Base-by-base conservation (phyloP, 1,140 invertebrate species). In the Lordiphosa stackelbergi region DNA sequence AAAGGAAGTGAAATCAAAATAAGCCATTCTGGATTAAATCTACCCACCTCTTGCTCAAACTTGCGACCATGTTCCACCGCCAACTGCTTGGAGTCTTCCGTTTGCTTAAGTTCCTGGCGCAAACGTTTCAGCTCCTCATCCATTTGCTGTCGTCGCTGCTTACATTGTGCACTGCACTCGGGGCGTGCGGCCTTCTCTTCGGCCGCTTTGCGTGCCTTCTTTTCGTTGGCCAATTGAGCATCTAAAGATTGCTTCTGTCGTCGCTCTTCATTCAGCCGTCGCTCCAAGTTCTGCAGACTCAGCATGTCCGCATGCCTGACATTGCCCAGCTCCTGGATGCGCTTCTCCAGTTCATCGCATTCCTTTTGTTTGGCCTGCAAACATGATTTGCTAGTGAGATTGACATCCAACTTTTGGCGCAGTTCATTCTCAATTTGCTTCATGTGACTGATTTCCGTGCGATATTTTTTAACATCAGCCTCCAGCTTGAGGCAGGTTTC, bases 401-500 rank as follows among this genome's bases (percentile, higher is more conserved):
- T 88, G 0, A 69, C 73, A 11, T 88, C 87, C 8, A 97, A 91
- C 89, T 97, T 95, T 85, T 93, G 91, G 71, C 94, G 90, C 57
- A 97, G 89, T 61, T 97, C 95, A 87, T 95, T 93, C 88, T 97
- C 95, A 69, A 91, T 90, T 86, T 95, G 93, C 85, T 94, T 91
- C 87, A 92, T 93, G 31, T 90, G 90, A 69, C 93, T 92, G 53
- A 97, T 90, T 86, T 97, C 95, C 57, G 90, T 89, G 81, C 95
- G 94, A 71, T 96, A 89, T 79, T 93, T 91, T 88, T 96, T 96
- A 10, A 96, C 89, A 78, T 97, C 95, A 47, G 90, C 88, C 78
- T 93, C 91, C 8, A 93, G 88, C 69, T 90, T 91, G 16, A 85
- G 61, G 43, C 87, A 88, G 4, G 84, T 72, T 49, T 88, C 87